Conservation (phyloP, 2,797 vertebrate genomes). For the Myotis findleyi region DNA sequence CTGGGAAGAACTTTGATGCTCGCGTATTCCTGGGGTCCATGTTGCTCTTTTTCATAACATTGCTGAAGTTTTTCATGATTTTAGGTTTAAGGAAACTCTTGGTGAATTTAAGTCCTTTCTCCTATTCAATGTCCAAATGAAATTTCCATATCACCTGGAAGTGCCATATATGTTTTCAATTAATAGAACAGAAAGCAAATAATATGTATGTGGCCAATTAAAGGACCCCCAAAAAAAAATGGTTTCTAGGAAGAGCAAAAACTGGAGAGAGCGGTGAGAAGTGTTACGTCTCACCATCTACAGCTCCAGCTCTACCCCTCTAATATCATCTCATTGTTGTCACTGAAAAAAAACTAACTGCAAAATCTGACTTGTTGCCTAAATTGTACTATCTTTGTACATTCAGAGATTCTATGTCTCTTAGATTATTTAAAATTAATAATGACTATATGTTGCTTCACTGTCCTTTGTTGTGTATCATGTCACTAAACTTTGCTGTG, state of each 20-base stretch:
- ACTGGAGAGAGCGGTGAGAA: neutral
- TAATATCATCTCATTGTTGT: neutral
- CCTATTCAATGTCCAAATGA: neutral
- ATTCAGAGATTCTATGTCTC: neutral
- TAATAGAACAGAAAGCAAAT: neutral
- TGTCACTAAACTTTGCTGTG: neutral
- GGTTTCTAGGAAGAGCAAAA: neutral
- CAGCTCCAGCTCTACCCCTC: neutral
- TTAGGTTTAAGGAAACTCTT: conserved; percentile 2
- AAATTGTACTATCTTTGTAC: conserved; percentile 26
- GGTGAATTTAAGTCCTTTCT: conserved; percentile 17
- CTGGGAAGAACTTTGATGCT: neutral
- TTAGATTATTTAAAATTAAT: conserved; percentile 26
- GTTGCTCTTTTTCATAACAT: neutral
- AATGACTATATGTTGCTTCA: neutral
- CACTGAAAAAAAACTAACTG: neutral
- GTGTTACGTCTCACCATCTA: neutral
- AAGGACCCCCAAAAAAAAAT: neutral
- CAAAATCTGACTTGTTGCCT: neutral
- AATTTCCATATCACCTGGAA: neutral
- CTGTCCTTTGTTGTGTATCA: neutral
- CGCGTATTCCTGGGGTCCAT: neutral
- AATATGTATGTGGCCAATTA: neutral
- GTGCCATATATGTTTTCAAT: neutral
- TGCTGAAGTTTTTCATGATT: neutral